These are phyloP conservation scores for Sebastes aleutianus DNA, from an alignment of 2,797 vertebrate species.

Conservation along the genomic window DNA sequence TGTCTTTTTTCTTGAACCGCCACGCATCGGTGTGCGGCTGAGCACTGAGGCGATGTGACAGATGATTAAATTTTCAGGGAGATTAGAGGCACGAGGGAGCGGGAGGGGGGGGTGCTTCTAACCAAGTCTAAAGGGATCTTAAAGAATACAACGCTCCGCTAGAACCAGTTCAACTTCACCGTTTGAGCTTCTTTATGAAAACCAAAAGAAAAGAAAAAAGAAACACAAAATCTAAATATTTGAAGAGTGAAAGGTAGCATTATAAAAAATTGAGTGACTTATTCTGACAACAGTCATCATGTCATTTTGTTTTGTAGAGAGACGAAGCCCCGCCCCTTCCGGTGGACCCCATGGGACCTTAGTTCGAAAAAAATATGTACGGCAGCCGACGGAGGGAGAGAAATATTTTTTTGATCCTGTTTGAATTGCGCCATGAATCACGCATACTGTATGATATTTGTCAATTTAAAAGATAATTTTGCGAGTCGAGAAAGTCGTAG, in stretches of 20 bases:
- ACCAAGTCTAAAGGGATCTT: constrained; percentile 41
- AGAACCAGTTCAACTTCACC: constrained; percentile 19
- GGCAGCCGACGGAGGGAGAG: no score
- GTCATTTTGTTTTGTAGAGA: neutral
- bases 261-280: neutral
- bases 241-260: neutral
- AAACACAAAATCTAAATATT: neutral
- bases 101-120: constrained; percentile 6
- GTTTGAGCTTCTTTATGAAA: constrained; percentile 9
- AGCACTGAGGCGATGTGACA: constrained; percentile 76
- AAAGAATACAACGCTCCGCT: constrained; percentile 34
- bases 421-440: no score
- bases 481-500: no score
- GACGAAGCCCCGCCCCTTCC: no score
- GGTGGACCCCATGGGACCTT: no score
- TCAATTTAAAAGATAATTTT: no score
- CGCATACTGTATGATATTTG: no score
- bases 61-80: constrained; percentile 82
- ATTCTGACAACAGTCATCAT: neutral
- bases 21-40: constrained; percentile 59
- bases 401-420: no score
- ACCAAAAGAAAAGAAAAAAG: neutral
- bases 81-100: constrained; percentile 54
- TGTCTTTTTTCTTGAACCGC: constrained; percentile 26
- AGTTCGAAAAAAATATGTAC: no score